Conservation (phyloP, 2,888 invertebrate species). For the Tetragnatha montana region DNA sequence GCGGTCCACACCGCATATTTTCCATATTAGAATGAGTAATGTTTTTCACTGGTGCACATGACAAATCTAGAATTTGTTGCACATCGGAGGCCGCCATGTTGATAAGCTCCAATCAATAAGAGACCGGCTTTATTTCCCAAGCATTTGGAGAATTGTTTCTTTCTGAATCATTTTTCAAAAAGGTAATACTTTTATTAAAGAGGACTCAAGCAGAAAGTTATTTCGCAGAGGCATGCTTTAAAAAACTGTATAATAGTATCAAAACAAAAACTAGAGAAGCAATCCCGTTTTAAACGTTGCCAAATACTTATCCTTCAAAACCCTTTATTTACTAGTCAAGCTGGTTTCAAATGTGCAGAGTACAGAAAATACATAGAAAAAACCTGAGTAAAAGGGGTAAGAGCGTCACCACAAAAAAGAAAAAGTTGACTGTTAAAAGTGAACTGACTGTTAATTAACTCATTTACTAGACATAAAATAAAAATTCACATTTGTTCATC, state of each 20-base stretch:
- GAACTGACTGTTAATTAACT: no score
- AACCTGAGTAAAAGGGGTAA: no score
- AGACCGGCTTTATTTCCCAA: conserved; percentile 48
- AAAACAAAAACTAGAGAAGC: conserved; percentile 46
- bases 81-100: conserved; percentile 67
- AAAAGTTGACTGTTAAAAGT: no score
- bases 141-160: conserved; percentile 16
- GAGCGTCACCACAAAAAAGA: no score
- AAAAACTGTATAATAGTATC: conserved; percentile 25
- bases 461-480: no score
- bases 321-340: no score
- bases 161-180: not conserved
- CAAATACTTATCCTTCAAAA: not conserved
- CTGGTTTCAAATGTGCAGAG: no score
- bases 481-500: no score
- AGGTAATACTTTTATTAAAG: no score
- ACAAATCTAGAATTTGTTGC: conserved; percentile 62
- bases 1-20: conserved; percentile 69
- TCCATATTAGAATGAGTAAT: conserved; percentile 37
- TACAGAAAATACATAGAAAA: no score
- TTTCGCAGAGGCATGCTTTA: conserved; percentile 18
- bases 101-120: conserved; percentile 10
- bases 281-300: conserved; percentile 18
- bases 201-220: not conserved
- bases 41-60: conserved; percentile 38